phyloP scores from a whole-genome alignment of 2,113 vertebrate species.

The Tupaia chinensis region DNA sequence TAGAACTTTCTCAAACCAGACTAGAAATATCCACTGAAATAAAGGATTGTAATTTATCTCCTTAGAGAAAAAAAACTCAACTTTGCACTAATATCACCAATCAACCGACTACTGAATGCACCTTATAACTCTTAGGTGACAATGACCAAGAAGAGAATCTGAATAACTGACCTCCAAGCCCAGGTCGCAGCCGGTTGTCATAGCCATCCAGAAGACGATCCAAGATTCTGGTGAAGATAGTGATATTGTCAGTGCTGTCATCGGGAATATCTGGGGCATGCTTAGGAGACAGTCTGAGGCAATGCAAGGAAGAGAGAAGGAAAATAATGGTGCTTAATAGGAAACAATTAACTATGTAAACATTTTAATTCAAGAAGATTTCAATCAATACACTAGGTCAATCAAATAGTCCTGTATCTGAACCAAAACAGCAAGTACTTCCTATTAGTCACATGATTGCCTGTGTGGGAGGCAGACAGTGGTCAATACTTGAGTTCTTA shows the following conservation, averaged over 20 bases:
- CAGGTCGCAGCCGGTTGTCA: conserved; percentile 97
- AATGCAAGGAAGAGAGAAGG: rapidly evolving
- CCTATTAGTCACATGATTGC: background rate
- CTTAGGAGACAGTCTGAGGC: conserved; percentile 88
- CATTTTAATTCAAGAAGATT: conserved; percentile 21
- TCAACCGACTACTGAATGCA: background rate
- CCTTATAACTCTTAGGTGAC: background rate
- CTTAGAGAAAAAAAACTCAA: conserved; percentile 17
- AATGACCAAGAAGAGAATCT: background rate
- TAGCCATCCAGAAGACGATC: conserved; percentile 98
- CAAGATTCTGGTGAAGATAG: conserved; percentile 97
- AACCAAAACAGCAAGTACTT: background rate
- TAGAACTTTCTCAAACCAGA: conserved; percentile 38
- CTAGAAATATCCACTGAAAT: background rate
- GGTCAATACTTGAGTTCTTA: background rate
- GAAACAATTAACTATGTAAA: conserved; percentile 38
- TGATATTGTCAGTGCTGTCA: conserved; percentile 98
- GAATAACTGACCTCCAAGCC: conserved; percentile 89
- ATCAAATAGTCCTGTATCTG: background rate
- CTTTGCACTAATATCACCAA: background rate
- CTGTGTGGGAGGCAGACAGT: background rate
- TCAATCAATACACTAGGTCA: background rate
- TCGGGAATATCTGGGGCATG: conserved; percentile 90
- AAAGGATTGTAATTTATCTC: background rate
- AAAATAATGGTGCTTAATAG: background rate